Evolutionary conservation across 2,113 vertebrate genomes (phyloP).

Genomic region (Aphyosemion australe): DNA sequence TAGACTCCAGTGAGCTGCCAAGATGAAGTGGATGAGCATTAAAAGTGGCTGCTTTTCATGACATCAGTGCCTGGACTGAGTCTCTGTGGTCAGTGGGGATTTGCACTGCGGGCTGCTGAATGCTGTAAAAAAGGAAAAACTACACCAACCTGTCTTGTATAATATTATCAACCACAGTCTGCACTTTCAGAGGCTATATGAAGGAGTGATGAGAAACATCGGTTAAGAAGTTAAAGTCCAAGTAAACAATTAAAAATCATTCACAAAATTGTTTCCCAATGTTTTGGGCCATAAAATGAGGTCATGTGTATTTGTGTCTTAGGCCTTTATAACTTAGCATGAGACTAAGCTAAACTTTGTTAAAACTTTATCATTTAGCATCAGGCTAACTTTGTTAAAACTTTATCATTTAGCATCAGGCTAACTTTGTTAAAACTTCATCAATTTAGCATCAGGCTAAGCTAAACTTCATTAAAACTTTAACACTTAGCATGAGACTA

Average conservation of each 20-base stretch:
- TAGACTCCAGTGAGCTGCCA: slow-evolving; percentile 24
- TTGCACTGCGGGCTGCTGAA: slow-evolving; percentile 44
- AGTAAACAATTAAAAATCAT: slow-evolving; percentile 3
- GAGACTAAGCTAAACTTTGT: neutral
- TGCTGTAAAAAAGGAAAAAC: slow-evolving; percentile 42
- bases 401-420: too few relatives aligned
- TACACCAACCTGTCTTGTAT: slow-evolving; percentile 39
- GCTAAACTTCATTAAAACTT: too few relatives aligned
- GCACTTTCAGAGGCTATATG: slow-evolving; percentile 10
- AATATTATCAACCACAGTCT: slow-evolving; percentile 43
- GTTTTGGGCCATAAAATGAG: slow-evolving; percentile 28
- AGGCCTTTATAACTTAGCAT: neutral
- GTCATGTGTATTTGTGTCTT: slow-evolving; percentile 33
- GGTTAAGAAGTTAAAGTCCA: neutral
- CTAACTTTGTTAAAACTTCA: neutral
- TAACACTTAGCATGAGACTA: neutral
- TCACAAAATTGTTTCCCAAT: neutral
- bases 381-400: too few relatives aligned
- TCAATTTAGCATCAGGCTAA: neutral
- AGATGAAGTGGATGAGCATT: slow-evolving; percentile 41
- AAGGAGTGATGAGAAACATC: slow-evolving; percentile 8
- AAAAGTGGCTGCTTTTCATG: slow-evolving; percentile 54
- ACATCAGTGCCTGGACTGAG: slow-evolving; percentile 57
- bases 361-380: neutral
- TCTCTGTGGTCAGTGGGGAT: slow-evolving; percentile 63